Evolutionary conservation across 2,113 vertebrate genomes (phyloP).

Genomic region (Bostrychus sinensis): DNA sequence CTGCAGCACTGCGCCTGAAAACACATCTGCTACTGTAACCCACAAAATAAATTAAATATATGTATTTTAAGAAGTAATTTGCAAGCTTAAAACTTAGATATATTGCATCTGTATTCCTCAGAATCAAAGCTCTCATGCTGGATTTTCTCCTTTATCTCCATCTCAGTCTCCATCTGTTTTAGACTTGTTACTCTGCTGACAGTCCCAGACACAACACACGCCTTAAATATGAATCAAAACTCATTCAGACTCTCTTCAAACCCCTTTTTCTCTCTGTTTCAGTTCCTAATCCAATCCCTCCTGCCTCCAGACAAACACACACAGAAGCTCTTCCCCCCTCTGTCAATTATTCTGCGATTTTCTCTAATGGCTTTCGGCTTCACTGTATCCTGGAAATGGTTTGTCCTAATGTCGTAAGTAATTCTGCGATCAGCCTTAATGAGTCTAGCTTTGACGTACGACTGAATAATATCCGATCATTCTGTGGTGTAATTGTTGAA

Average conservation of each 20-base stretch:
- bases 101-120: neutral
- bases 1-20: too few species aligned
- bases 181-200: constrained; percentile 41
- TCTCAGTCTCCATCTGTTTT: constrained; percentile 17
- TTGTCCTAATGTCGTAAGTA: constrained; percentile 97
- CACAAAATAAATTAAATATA: too few species aligned
- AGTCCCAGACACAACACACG: constrained; percentile 4
- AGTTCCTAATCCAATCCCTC: constrained; percentile 79
- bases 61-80: too few species aligned
- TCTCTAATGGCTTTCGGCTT: constrained; percentile 95
- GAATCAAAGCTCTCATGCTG: too few species aligned
- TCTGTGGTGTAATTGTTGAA: constrained; percentile 86
- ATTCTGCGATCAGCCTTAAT: constrained; percentile 96
- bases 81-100: neutral
- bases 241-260: neutral
- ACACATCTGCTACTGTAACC: too few species aligned
- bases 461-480: constrained; percentile 92
- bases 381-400: constrained; percentile 98
- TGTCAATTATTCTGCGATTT: constrained; percentile 97
- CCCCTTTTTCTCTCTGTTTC: constrained; percentile 54
- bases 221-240: constrained; percentile 35
- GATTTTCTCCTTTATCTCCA: neutral
- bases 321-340: constrained; percentile 87
- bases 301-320: constrained; percentile 80
- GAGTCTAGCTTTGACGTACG: constrained; percentile 92